These are phyloP conservation scores for Corbicula japonica DNA, from an alignment of 2,888 invertebrate genomes.

Conservation along the genomic window DNA sequence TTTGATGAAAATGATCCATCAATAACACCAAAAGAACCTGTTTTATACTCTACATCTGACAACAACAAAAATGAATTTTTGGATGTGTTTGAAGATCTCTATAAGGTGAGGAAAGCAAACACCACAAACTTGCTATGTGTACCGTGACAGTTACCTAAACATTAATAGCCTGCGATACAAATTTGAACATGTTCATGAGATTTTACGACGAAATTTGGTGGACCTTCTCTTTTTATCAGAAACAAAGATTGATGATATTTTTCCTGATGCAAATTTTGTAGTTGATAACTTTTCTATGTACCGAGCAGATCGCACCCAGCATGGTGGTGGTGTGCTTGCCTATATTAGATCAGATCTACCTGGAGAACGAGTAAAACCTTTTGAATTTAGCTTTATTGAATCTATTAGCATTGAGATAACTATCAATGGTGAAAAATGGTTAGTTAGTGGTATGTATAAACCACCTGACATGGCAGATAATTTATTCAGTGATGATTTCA, in stretches of 20 bases:
- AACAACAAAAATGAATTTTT: no score
- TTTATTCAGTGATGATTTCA: not conserved
- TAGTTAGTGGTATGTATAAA: not conserved
- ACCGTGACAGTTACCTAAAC: no score
- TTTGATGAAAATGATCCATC: no score
- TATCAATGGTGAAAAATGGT: not conserved
- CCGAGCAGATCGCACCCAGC: not conserved
- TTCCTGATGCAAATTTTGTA: not conserved
- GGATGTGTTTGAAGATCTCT: no score
- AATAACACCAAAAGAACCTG: no score
- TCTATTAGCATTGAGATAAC: not conserved
- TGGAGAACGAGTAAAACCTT: not conserved
- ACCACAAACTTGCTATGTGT: no score
- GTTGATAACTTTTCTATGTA: not conserved
- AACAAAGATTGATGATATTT: slow-evolving; percentile 7
- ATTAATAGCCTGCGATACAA: no score
- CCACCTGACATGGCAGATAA: not conserved
- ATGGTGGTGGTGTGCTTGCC: not conserved
- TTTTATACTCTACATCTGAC: no score
- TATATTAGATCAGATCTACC: not conserved
- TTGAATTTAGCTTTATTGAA: not conserved
- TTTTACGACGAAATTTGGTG: not conserved
- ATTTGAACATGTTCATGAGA: slow-evolving; percentile 1
- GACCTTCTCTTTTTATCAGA: slow-evolving; percentile 16
- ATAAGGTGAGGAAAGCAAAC: no score